A percentile compares a stretch with the other conserved stretches of the same genome.
These are phyloP conservation scores for Clarias laeviceps DNA, from an alignment of 2,797 vertebrate genomes.

Conservation along the genomic window DNA sequence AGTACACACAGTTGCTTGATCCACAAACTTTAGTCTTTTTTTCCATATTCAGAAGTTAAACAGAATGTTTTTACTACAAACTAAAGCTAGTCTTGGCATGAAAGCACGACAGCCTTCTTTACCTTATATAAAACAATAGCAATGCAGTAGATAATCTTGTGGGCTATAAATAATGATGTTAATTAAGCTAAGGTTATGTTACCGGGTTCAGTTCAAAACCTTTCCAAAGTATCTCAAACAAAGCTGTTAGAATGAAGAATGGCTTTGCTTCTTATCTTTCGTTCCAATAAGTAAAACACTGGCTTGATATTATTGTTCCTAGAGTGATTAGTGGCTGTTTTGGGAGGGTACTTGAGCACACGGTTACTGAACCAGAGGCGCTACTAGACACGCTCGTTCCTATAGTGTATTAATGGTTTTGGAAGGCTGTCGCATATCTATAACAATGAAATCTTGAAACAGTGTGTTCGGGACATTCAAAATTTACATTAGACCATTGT, in stretches of 20 bases:
- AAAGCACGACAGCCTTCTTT: background rate
- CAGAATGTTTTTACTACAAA: background rate
- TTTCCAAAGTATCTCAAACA: conserved; percentile 9
- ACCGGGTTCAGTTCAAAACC: background rate
- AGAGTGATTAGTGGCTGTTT: conserved; percentile 13
- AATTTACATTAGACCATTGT: conserved; percentile 28
- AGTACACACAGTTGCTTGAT: background rate
- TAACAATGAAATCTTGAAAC: background rate
- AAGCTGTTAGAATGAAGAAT: conserved; percentile 50
- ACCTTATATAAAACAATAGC: background rate
- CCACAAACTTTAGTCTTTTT: background rate
- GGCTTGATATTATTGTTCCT: conserved; percentile 40
- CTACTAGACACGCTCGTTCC: background rate
- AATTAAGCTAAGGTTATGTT: background rate
- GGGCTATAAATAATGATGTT: background rate
- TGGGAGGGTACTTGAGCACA: background rate
- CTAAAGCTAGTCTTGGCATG: background rate
- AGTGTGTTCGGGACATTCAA: background rate
- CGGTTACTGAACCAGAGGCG: background rate
- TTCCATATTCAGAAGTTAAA: background rate
- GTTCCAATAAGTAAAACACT: conserved; percentile 42
- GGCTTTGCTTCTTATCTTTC: conserved; percentile 48
- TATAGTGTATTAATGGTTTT: background rate
- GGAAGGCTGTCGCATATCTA: background rate
- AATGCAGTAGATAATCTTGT: background rate